These are phyloP conservation scores for Macrocentrus cingulum DNA, from an alignment of 1,140 invertebrate species.

Conservation along the genomic window DNA sequence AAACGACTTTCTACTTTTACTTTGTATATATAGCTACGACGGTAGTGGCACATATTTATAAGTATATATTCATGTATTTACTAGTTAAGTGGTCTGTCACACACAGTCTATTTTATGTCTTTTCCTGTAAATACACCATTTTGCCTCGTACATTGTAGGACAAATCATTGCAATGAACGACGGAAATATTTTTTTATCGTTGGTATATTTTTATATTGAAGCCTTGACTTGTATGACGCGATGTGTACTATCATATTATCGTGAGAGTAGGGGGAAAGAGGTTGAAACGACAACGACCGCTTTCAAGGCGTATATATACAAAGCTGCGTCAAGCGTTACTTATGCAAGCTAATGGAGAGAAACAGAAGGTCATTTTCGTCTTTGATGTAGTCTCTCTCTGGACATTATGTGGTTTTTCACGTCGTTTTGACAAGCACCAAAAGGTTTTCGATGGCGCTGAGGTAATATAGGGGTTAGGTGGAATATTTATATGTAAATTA, in stretches of 20 bases:
- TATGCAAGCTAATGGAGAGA: slow-evolving; percentile 28
- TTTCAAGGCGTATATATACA: slow-evolving; percentile 38
- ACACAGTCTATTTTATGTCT: too few relatives aligned
- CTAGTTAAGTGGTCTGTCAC: too few relatives aligned
- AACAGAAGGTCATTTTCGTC: background rate
- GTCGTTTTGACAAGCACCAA: background rate
- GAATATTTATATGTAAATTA: slow-evolving; percentile 33
- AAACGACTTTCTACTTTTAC: background rate
- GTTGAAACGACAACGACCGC: slow-evolving; percentile 41
- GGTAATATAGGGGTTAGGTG: background rate
- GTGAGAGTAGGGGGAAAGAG: slow-evolving; percentile 9
- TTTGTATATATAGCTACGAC: background rate
- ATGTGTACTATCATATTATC: background rate
- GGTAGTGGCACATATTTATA: background rate
- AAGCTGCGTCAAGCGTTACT: slow-evolving; percentile 13
- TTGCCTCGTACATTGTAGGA: too few relatives aligned
- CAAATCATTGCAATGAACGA: too few relatives aligned
- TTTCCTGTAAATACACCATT: too few relatives aligned
- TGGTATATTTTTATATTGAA: too few relatives aligned
- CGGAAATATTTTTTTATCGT: too few relatives aligned
- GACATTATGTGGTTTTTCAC: background rate
- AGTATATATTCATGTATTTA: too few relatives aligned
- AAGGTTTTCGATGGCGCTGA: background rate
- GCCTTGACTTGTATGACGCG: too few relatives aligned
- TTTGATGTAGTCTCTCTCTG: background rate